Base-by-base conservation (phyloP, 2,888 invertebrate genomes). In the Gasteruption jaculator region DNA sequence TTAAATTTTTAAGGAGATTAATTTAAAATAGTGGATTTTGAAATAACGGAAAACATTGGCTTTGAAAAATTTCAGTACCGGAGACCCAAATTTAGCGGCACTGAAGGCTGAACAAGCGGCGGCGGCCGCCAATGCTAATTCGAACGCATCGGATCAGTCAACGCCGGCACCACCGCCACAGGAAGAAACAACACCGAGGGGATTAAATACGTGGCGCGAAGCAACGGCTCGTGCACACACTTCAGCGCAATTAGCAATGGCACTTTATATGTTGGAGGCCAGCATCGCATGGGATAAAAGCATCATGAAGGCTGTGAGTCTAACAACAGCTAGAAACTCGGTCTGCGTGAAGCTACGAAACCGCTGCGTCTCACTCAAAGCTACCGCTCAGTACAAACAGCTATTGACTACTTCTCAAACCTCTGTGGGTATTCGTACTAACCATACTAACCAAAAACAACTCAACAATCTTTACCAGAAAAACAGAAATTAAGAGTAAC, bases 281-380 rank as follows among this genome's bases (percentile, higher is more conserved):
- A 88, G 87, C 66, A 91, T 97, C 58, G 94, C 95, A 25, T 97
- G 97, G 97, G 96, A 97, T 74, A 94, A 95, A 76, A 94, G 94
- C 75, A 91, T 95, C 65, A 95, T 97, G 95, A 94, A 95, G 81
- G 96, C 95, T 76, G 94, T 95, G 79, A 83, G 91, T 85, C 68
- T 60, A 58, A 63, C 61, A 57, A 59, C 63, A 65, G 66, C 66
- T 68, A 66, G 64, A 68, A 68, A 68, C 58, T 60, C 65, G 56
- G 57, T 62, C 62, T 63, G 64, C 66, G 61, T 65, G 59, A 66
- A 65, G 62, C 67, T 63, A 59, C 65, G 64, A 67, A 68, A 68
- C 58, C 67, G 68, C 68, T 63, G 61, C 63, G 64, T 66, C 68
- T 66, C 68, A 64, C 65, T 65, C 65, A 68, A 67, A 65, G 59